Percentiles rank a stretch among this genome's conserved stretches.
Conservation (phyloP, 1,140 invertebrate genomes). For the Proales similis region DNA sequence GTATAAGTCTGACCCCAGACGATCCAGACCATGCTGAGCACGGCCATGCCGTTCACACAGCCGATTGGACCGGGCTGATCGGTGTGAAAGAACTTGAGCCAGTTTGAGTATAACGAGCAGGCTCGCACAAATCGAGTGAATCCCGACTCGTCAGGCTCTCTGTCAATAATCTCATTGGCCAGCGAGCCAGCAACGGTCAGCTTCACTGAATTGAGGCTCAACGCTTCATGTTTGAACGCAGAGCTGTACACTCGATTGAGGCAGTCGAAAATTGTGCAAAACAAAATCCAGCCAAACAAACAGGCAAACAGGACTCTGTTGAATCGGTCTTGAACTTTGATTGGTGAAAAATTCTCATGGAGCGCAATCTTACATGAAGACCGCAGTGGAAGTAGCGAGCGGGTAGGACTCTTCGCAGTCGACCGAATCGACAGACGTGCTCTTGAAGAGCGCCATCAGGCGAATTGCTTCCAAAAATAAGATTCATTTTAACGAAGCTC, state of each 20-base stretch:
- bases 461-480: constrained; percentile 18
- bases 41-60: constrained; percentile 34
- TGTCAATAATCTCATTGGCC: no score
- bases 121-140: background rate
- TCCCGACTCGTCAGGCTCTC: background rate
- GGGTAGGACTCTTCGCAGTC: constrained; percentile 22
- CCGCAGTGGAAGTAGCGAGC: background rate
- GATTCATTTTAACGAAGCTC: no score
- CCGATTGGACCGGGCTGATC: constrained; percentile 26
- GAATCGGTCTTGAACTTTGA: no score
- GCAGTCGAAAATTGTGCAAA: constrained; percentile 5
- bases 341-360: no score
- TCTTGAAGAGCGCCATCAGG: constrained; percentile 29
- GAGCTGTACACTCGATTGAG: background rate
- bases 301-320: constrained; percentile 7
- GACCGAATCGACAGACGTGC: constrained; percentile 7
- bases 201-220: no score
- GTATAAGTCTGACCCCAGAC: constrained; percentile 38
- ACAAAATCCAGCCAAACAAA: constrained; percentile 6
- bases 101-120: constrained; percentile 18
- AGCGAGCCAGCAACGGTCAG: no score
- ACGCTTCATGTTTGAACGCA: no score
- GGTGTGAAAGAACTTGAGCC: constrained; percentile 34
- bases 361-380: constrained; percentile 8
- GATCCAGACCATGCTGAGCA: constrained; percentile 38